Base-by-base conservation (phyloP, 1,140 invertebrate species). In the Marisa cornuarietis region DNA sequence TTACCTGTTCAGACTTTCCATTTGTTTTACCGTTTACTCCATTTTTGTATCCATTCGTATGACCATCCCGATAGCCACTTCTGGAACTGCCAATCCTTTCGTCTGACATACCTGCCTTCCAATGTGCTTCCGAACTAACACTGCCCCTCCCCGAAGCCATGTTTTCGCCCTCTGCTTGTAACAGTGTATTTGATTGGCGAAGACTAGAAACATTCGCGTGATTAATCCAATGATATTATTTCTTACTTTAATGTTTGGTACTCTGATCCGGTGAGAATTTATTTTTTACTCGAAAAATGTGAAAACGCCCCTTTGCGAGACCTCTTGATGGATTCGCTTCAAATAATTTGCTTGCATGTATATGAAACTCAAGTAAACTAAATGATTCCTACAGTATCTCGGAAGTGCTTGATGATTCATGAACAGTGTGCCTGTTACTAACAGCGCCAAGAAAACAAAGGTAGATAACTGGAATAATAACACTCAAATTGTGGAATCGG, bases 61-160 rank as follows among this genome's bases (percentile, higher is more conserved):
- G 69, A 42, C 76, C 71, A n/a, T 81, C 72, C 66, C 58, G 71
- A 52, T 73, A 24, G 16, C 58, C 69, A 24, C 71, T 76, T 61
- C 58, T 68, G 14, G 69, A 51, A 51, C 63, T 69, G n/a, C 54
- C 0, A 6, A 76, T 69, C 2, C 20, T 66, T 65, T 26, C 54
- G 63, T 78, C 24, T 51, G 63, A 26, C 52, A 54, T 52, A 10
- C 26, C 61, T 26, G 51, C 68, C 76, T n/a, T 61, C 62, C 66
- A 71, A 18, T 20, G 31, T 51, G 58, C 24, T 14, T 77, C 66
- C 20, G n/a, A 24, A 54, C 49, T n/a, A 58, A 52, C 24, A 42
- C 65, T 75, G 76, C 76, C 80, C 80, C 80, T 81, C 80, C 80
- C 76, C n/a, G 80, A 49, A 49, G 80, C 80, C 80, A 81, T 81